Percentiles rank a stretch among this genome's conserved stretches.
phyloP scores from a whole-genome alignment of 2,888 invertebrate genomes.

The Octonoba sinensis region DNA sequence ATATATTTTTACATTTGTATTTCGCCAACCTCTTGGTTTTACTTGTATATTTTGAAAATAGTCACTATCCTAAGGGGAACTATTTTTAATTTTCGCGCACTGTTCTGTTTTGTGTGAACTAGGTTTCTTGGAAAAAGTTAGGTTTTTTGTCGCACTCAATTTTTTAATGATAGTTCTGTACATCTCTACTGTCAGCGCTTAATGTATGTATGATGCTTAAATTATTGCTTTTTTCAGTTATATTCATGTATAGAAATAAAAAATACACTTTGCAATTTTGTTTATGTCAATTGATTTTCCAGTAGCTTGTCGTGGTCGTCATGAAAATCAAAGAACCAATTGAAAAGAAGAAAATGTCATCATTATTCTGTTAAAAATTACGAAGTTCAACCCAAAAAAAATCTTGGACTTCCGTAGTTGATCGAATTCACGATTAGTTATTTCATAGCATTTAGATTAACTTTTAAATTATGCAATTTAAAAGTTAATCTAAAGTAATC shows the following conservation, averaged over 20 bases:
- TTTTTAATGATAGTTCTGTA: background rate
- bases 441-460: no score
- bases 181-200: conserved; percentile 35
- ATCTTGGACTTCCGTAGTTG: no score
- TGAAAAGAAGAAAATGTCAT: no score
- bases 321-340: no score
- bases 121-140: background rate
- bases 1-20: conserved; percentile 38
- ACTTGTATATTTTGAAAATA: background rate
- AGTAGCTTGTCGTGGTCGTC: background rate
- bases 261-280: conserved; percentile 42
- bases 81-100: background rate
- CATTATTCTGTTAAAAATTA: no score
- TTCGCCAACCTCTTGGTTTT: background rate
- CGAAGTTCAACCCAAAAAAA: no score
- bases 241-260: conserved; percentile 48
- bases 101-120: conserved; percentile 5
- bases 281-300: background rate
- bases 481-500: no score
- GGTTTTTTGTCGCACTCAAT: background rate
- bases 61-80: background rate
- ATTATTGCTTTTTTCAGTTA: conserved; percentile 44
- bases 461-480: no score
- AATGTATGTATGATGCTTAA: conserved; percentile 47
- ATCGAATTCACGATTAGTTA: no score